phyloP scores from a whole-genome alignment of 2,113 vertebrate species.

The Delphinus delphis region DNA sequence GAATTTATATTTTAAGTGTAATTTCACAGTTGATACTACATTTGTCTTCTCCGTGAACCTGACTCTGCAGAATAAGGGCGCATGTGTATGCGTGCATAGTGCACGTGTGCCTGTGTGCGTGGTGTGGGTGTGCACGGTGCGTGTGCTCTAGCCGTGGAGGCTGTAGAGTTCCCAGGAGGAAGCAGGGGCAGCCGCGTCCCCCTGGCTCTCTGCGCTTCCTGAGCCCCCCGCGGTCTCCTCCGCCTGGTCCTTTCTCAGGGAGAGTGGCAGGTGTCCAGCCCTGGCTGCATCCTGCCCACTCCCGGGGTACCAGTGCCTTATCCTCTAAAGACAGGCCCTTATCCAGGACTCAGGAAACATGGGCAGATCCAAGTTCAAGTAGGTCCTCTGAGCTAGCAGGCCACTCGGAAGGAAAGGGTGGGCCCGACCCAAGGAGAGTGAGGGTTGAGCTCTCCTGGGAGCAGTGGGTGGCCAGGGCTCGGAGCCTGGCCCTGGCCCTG shows the following conservation, averaged over 20 bases:
- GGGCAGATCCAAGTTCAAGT: background rate
- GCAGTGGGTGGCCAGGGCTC: background rate
- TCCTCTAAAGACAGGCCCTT: too few relatives aligned
- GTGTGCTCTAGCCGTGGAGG: rapidly evolving
- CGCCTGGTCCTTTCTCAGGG: background rate
- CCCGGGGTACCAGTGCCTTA: background rate
- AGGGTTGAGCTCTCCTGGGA: background rate
- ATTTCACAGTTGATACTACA: background rate
- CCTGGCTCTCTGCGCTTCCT: background rate
- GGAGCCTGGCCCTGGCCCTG: background rate
- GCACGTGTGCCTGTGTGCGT: background rate
- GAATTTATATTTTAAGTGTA: background rate
- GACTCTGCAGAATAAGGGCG: background rate
- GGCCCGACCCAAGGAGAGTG: background rate
- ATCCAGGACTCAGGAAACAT: background rate
- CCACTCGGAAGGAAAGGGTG: background rate
- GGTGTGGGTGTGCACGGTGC: rapidly evolving
- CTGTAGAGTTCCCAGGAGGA: rapidly evolving
- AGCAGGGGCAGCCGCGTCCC: too few relatives aligned
- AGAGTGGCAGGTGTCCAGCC: background rate
- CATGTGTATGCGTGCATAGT: rapidly evolving
- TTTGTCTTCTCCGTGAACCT: background rate
- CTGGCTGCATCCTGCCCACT: background rate
- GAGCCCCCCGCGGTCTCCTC: background rate
- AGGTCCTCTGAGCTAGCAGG: background rate